Base-by-base conservation (phyloP, 2,113 vertebrate species). In the Tragulus kanchil region DNA sequence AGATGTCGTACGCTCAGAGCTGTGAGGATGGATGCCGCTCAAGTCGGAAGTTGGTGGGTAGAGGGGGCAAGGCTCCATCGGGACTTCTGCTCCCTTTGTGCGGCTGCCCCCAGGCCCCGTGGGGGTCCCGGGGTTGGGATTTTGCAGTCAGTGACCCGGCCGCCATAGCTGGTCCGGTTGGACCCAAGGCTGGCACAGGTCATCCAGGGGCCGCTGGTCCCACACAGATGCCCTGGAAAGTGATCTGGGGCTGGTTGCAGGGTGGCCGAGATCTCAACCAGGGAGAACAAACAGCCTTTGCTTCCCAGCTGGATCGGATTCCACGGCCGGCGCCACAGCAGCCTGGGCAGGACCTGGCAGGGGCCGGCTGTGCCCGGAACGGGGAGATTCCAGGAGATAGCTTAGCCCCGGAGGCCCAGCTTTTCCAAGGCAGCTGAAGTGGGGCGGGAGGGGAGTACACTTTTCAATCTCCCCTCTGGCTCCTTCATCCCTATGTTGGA, bases 211-310 rank as follows among this genome's bases (percentile, higher is more conserved):
- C 50, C 90, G 54, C 54, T 48, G 6, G 54, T 84, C 77, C 94
- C 89, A 21, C 21, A 17, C 3, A 0, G 36, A 26, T 25, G 19
- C 83, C 50, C 59, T 28, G 79, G 89, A 94, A 97, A 83, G 61
- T 16, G 86, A 97, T 89, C 95, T 9, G 1, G 48, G 14, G 21
- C 42, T 25, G 64, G 79, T 81, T 93, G 62, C 6, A 0, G 89
- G 89, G 45, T 62, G 36, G 50, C 62, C 3, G 23, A 71, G 77
- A 45, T 58, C 31, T 36, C 1, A 6, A 25, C 54, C 73, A 48
- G 69, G 9, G 83, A 85, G 62, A 93, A 97, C 95, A 98, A 98
- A 92, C 4, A 54, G 50, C 16, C 71, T 97, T 96, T 84, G 84
- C 90, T 93, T 92, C 62, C 11, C 0, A 0, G 75, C 7, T 9